phyloP scores from a whole-genome alignment of 1,140 invertebrate species.

The Zaprionus gabonicus region DNA sequence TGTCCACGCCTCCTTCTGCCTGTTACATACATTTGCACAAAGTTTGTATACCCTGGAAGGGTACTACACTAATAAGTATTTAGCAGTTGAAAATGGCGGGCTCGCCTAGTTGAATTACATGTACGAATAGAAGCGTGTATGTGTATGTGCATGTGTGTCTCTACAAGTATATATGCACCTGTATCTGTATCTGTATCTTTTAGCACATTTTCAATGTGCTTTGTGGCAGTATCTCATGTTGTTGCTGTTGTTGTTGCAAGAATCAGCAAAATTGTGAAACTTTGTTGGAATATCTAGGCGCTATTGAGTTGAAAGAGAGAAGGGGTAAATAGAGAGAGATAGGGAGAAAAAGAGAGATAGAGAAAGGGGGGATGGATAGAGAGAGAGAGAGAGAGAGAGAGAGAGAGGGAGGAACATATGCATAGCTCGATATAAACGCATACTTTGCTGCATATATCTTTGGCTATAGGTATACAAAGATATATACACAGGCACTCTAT shows the following conservation, averaged over 20 bases:
- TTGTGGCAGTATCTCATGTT: constrained; percentile 5
- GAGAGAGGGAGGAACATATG: background rate
- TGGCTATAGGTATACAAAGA: constrained; percentile 6
- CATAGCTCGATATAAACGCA: constrained; percentile 15
- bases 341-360: too few relatives aligned
- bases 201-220: constrained; percentile 41
- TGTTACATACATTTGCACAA: too few relatives aligned
- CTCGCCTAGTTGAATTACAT: constrained; percentile 20
- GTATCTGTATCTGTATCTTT: constrained; percentile 28
- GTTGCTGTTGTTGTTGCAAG: constrained; percentile 17
- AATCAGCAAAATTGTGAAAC: constrained; percentile 50
- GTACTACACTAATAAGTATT: background rate
- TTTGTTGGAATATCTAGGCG: constrained; percentile 6
- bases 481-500: constrained; percentile 41
- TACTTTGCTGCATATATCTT: constrained; percentile 19
- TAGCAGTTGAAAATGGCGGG: constrained; percentile 25
- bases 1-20: too few relatives aligned
- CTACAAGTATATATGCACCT: background rate
- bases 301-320: too few relatives aligned
- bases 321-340: too few relatives aligned
- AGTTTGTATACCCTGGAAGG: too few relatives aligned
- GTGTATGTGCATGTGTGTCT: constrained; percentile 17
- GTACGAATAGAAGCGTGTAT: background rate
- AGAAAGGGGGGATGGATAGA: too few relatives aligned
- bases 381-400: too few relatives aligned